Evolutionary conservation across 2,888 invertebrate genomes (phyloP).

Genomic region (Silvanus unidentatus): DNA sequence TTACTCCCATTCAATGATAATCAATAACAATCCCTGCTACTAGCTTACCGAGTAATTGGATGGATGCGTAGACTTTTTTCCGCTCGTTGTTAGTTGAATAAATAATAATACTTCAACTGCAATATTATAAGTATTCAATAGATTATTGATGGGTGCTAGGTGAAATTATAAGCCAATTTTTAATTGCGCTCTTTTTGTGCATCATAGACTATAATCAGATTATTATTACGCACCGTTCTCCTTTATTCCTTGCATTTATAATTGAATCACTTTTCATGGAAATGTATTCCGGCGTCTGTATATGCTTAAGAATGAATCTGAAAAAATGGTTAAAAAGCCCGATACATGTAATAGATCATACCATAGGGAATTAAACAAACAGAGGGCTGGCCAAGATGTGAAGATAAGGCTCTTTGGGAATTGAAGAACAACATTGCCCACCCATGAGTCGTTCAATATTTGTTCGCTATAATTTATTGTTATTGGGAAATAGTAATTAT

Average conservation of each 20-base stretch:
- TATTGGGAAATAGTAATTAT: slow-evolving; percentile 41
- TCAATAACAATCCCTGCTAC: slow-evolving; percentile 23
- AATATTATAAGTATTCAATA: too few relatives aligned
- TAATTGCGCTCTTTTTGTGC: too few relatives aligned
- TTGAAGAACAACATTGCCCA: slow-evolving; percentile 42
- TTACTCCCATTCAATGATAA: slow-evolving; percentile 26
- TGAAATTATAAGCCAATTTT: too few relatives aligned
- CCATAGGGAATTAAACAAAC: slow-evolving; percentile 37
- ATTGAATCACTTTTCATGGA: too few relatives aligned
- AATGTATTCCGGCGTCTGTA: too few relatives aligned
- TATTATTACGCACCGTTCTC: too few relatives aligned
- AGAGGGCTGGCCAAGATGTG: slow-evolving; percentile 37
- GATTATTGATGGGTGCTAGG: too few relatives aligned
- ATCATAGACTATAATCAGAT: too few relatives aligned
- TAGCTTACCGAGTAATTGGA: slow-evolving; percentile 19
- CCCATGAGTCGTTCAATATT: slow-evolving; percentile 40
- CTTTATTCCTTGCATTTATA: too few relatives aligned
- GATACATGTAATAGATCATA: slow-evolving; percentile 33
- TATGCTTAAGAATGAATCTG: too few relatives aligned
- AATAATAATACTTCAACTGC: too few relatives aligned
- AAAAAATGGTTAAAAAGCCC: slow-evolving; percentile 15
- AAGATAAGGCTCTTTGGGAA: slow-evolving; percentile 37
- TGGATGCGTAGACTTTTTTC: neutral
- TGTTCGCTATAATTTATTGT: slow-evolving; percentile 38
- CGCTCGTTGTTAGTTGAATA: too few relatives aligned